These are phyloP conservation scores for Dysmachus trigonus DNA, from an alignment of 2,888 invertebrate species.

Conservation along the genomic window DNA sequence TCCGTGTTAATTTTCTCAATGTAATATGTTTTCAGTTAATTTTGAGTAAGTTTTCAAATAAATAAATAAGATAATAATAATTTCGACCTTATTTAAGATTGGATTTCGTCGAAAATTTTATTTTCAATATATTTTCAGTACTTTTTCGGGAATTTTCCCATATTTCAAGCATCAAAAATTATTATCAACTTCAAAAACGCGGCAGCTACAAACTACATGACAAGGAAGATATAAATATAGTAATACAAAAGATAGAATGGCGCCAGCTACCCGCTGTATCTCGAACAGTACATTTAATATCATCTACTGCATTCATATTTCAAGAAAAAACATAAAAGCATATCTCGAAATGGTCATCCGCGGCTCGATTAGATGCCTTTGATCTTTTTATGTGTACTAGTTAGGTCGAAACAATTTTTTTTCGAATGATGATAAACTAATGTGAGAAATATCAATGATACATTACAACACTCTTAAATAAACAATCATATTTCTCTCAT, in stretches of 20 bases:
- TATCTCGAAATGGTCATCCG: not conserved
- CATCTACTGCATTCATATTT: not conserved
- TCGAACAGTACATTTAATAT: not conserved
- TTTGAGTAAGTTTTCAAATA: no score
- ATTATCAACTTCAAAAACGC: not conserved
- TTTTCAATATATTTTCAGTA: no score
- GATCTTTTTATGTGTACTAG: not conserved
- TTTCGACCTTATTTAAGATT: no score
- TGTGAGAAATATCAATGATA: not conserved
- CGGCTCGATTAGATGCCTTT: not conserved
- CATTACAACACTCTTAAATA: not conserved
- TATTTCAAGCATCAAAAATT: no score
- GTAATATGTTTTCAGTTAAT: no score
- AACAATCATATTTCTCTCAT: not conserved
- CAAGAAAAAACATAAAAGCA: not conserved
- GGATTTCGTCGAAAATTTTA: no score
- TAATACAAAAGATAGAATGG: not conserved
- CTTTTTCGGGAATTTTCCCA: no score
- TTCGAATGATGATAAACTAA: not conserved
- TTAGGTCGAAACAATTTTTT: not conserved
- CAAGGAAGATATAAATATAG: not conserved
- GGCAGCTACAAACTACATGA: not conserved
- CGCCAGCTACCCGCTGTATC: not conserved
- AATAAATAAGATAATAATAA: no score
- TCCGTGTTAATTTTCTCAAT: no score